Percentiles rank a stretch among this genome's conserved stretches.
Conservation (phyloP, 23 tunicate species). For the Oikopleura vanhoeffeni region DNA sequence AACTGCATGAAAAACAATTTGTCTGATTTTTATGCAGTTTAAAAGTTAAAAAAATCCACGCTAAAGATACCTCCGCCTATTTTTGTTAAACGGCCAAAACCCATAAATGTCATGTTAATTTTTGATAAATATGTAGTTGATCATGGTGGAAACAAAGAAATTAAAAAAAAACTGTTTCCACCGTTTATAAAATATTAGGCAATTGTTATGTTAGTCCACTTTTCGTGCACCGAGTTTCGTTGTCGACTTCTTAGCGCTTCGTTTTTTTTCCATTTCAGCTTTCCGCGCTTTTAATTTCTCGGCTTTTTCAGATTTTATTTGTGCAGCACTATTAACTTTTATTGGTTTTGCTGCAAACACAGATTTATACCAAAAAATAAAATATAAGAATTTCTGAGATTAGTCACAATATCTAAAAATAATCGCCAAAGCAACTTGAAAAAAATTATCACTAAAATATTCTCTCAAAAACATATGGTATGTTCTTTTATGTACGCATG, state of each 20-base stretch:
- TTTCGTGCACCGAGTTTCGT: constrained; percentile 9
- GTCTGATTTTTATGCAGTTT: too few relatives aligned
- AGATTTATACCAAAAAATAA: background rate
- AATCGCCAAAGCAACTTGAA: too few relatives aligned
- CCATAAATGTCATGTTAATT: too few relatives aligned
- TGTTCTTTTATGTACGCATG: too few relatives aligned
- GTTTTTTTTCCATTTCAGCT: constrained; percentile 1
- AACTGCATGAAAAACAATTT: too few relatives aligned
- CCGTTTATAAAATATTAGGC: background rate
- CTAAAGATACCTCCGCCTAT: too few relatives aligned
- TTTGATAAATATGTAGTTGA: background rate
- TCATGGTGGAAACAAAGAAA: background rate
- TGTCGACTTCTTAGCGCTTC: background rate
- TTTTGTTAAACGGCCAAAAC: too few relatives aligned
- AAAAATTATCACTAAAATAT: too few relatives aligned
- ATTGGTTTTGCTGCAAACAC: background rate
- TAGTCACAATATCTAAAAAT: too few relatives aligned
- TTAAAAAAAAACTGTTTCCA: too few relatives aligned
- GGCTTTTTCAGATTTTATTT: background rate
- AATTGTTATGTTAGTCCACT: background rate
- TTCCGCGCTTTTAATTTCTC: background rate
- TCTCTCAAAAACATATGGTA: too few relatives aligned
- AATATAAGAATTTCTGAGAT: background rate
- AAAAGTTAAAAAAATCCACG: too few relatives aligned
- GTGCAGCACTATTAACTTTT: background rate